These are phyloP conservation scores for Microtus oregoni DNA, from an alignment of 2,113 vertebrate species.

Conservation along the genomic window DNA sequence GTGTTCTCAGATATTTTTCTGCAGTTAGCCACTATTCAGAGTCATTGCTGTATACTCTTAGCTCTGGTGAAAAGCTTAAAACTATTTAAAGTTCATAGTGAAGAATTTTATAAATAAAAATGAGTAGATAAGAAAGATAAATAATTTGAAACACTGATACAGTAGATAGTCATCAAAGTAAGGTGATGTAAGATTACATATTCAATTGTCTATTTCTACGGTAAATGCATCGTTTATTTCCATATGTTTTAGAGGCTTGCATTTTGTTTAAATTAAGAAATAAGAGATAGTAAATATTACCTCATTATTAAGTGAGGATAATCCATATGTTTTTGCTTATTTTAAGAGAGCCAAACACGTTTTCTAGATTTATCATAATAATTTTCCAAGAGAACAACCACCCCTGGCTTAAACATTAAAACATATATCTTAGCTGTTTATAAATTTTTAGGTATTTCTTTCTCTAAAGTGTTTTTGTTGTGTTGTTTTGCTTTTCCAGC, in stretches of 20 bases:
- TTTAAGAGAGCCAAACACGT: neutral
- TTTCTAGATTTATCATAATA: slow-evolving; percentile 42
- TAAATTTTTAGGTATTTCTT: slow-evolving; percentile 33
- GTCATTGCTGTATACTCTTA: neutral
- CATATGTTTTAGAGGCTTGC: neutral
- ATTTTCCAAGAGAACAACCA: neutral
- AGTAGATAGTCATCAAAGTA: slow-evolving; percentile 14
- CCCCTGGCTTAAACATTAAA: slow-evolving; percentile 23
- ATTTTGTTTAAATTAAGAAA: slow-evolving; percentile 42
- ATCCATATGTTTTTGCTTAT: neutral
- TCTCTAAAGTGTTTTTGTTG: slow-evolving; percentile 17
- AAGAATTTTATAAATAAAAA: neutral
- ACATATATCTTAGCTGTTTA: neutral
- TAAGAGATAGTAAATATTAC: slow-evolving; percentile 15
- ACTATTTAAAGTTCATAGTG: neutral
- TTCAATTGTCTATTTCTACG: slow-evolving; percentile 27
- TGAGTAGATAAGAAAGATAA: neutral
- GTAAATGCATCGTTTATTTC: neutral
- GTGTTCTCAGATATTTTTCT: neutral
- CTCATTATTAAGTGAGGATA: neutral
- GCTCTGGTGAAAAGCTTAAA: neutral
- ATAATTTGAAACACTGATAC: slow-evolving; percentile 12
- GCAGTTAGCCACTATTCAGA: neutral
- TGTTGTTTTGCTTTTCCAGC: slow-evolving; percentile 84
- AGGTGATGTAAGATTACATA: neutral